These are phyloP conservation scores for Gopherus evgoodei DNA, from an alignment of 2,113 vertebrate species.

Conservation along the genomic window DNA sequence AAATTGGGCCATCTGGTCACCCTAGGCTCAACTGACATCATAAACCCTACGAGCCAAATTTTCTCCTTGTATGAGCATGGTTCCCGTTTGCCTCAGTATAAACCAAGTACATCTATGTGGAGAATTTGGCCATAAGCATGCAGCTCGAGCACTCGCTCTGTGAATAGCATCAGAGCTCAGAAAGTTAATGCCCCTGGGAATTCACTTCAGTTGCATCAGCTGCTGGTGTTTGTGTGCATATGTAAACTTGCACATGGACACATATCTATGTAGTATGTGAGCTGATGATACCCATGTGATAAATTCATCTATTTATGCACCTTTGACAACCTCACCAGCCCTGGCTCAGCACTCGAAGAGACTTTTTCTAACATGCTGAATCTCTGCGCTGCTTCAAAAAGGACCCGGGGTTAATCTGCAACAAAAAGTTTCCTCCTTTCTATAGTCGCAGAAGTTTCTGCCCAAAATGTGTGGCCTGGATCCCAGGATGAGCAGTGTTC, in stretches of 20 bases:
- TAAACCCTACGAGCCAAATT: not conserved
- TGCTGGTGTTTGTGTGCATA: not conserved
- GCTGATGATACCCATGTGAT: not conserved
- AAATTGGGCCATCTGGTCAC: too few relatives aligned
- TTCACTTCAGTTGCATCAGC: not conserved
- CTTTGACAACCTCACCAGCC: not conserved
- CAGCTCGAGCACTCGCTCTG: not conserved
- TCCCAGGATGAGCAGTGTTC: not conserved
- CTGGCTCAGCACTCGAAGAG: not conserved
- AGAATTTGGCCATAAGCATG: too few relatives aligned
- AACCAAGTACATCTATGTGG: not conserved
- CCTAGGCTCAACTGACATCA: not conserved
- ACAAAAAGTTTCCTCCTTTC: not conserved
- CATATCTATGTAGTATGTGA: not conserved
- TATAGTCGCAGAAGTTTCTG: accelerated
- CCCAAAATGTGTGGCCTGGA: not conserved
- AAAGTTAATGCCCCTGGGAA: not conserved
- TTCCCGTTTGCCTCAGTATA: not conserved
- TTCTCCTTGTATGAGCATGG: not conserved
- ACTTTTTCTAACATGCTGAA: not conserved
- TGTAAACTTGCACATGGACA: not conserved
- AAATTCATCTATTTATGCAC: not conserved
- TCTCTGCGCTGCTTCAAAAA: not conserved
- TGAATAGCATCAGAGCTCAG: not conserved
- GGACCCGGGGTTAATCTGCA: not conserved